phyloP scores from a whole-genome alignment of 2,888 invertebrate genomes.

The Apodemia duryi region DNA sequence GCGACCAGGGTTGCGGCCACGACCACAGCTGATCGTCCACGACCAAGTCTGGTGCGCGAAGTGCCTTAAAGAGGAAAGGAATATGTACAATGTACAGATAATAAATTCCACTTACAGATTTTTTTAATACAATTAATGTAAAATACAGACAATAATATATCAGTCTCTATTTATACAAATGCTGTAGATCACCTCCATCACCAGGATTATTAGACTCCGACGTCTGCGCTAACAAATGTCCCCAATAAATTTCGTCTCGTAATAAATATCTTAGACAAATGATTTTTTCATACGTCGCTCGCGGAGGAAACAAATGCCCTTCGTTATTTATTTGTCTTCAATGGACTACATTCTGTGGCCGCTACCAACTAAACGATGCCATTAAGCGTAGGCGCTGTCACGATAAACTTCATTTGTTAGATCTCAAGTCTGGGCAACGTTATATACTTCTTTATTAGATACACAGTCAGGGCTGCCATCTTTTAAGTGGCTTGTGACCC shows the following conservation, averaged over 20 bases:
- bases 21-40: too few species aligned
- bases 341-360: constrained; percentile 23
- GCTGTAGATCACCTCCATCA: neutral
- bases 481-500: neutral
- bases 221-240: neutral
- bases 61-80: too few species aligned
- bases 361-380: constrained; percentile 43
- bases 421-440: constrained; percentile 36
- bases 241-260: constrained; percentile 7
- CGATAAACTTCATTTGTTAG: constrained; percentile 51
- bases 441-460: constrained; percentile 9
- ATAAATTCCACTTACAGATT: too few species aligned
- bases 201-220: neutral
- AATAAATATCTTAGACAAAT: constrained; percentile 20
- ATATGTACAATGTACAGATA: too few species aligned
- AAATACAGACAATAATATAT: neutral
- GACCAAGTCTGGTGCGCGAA: too few species aligned
- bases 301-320: constrained; percentile 19
- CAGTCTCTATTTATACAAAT: neutral
- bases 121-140: too few species aligned
- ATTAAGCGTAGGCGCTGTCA: constrained; percentile 62
- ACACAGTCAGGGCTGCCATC: neutral
- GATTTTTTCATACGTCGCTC: constrained; percentile 23
- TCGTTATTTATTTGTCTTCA: constrained; percentile 12
- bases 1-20: too few species aligned